Percentiles rank a stretch among this genome's conserved stretches.
Conservation (phyloP, 2,113 vertebrate genomes). For the Sinocyclocheilus rhinocerous region DNA sequence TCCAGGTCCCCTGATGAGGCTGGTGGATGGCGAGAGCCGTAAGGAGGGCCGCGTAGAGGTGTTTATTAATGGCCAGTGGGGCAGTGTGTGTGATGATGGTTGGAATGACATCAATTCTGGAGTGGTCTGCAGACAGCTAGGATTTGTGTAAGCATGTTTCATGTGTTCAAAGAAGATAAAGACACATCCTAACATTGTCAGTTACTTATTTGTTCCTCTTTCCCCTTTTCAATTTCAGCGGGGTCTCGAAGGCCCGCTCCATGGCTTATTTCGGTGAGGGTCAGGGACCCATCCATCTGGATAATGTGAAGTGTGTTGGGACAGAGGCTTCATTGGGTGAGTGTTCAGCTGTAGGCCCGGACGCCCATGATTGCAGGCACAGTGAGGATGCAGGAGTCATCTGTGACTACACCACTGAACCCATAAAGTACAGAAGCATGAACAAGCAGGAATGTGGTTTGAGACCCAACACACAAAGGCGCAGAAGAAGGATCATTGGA, state of each 20-base stretch:
- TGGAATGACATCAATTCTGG: constrained; percentile 73
- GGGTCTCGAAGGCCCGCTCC: constrained; percentile 79
- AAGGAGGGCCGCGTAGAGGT: constrained; percentile 78
- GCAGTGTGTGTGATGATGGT: constrained; percentile 77
- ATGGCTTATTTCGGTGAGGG: constrained; percentile 86
- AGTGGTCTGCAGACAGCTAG: constrained; percentile 77
- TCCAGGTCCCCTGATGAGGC: constrained; percentile 69
- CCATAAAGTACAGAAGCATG: constrained; percentile 43
- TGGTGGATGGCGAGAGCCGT: constrained; percentile 73
- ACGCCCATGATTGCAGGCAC: constrained; percentile 79
- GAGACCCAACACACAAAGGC: constrained; percentile 70
- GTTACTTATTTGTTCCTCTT: not conserved
- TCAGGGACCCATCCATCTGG: constrained; percentile 80
- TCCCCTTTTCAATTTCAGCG: constrained; percentile 67
- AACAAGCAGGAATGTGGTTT: constrained; percentile 66
- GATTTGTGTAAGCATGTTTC: constrained; percentile 67
- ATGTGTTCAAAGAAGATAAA: not conserved
- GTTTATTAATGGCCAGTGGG: constrained; percentile 71
- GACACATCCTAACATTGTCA: not conserved
- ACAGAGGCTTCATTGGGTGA: constrained; percentile 75
- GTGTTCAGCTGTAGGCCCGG: constrained; percentile 63
- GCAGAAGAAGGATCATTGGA: constrained; percentile 85
- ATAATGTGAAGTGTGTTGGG: constrained; percentile 79
- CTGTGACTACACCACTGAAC: constrained; percentile 80
- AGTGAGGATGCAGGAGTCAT: constrained; percentile 85